Evolutionary conservation across 2,888 invertebrate species (phyloP).

Genomic region (Linnaemya tessellans): DNA sequence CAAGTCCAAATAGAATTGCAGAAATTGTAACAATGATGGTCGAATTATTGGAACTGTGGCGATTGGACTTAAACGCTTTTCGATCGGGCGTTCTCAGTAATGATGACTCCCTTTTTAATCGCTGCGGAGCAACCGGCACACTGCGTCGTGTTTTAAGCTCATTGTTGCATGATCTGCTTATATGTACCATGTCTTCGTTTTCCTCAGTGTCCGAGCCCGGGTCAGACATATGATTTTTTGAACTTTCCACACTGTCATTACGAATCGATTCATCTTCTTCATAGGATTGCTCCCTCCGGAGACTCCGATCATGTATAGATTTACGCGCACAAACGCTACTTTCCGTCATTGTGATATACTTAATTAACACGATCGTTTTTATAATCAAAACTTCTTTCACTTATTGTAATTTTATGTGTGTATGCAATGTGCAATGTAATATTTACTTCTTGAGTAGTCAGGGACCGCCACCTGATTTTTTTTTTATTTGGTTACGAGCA

Average conservation of each 20-base stretch:
- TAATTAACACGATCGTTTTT: background rate
- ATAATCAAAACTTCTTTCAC: background rate
- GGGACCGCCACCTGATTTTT: too few relatives aligned
- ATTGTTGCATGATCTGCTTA: background rate
- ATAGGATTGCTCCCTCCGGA: background rate
- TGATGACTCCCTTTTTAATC: background rate
- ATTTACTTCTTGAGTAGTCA: too few relatives aligned
- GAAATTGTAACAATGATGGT: background rate
- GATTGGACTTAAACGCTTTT: background rate
- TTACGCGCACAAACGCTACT: background rate
- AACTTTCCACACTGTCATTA: background rate
- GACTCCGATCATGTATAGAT: slow-evolving; percentile 30
- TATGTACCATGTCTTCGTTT: background rate
- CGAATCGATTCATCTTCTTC: background rate
- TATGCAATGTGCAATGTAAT: too few relatives aligned
- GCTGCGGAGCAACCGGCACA: slow-evolving; percentile 5
- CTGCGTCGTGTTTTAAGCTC: background rate
- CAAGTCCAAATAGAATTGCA: background rate
- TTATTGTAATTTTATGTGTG: too few relatives aligned
- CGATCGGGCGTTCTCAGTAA: background rate
- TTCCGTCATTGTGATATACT: background rate
- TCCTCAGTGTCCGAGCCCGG: slow-evolving; percentile 13
- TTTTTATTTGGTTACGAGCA: too few relatives aligned
- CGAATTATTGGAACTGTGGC: background rate
- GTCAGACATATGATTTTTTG: background rate